Percentiles rank a stretch among this genome's conserved stretches.
Conservation (phyloP, 2,888 invertebrate species). For the Lordiphosa andalusiaca region DNA sequence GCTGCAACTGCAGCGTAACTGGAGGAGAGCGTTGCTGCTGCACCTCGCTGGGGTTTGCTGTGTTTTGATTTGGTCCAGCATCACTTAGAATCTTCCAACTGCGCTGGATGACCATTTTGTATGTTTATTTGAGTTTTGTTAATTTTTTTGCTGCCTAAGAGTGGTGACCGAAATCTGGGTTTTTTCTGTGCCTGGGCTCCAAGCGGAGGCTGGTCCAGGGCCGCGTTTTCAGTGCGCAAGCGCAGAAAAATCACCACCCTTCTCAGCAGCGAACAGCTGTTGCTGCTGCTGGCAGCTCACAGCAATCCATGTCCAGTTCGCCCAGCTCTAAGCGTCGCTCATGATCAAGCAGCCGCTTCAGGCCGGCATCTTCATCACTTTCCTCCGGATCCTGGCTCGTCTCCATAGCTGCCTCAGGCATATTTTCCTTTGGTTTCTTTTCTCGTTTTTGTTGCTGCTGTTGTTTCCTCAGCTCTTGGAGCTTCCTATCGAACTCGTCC, state of each 20-base stretch:
- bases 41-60: conserved; percentile 16
- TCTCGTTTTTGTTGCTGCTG: conserved; percentile 15
- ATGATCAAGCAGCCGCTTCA: conserved; percentile 50
- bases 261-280: conserved; percentile 16
- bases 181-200: conserved; percentile 29
- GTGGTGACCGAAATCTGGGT: conserved; percentile 7
- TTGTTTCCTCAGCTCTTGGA: conserved; percentile 47
- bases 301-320: conserved; percentile 59
- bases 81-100: conserved; percentile 79
- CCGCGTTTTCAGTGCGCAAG: conserved; percentile 27
- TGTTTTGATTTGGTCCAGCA: conserved; percentile 46
- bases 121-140: background rate
- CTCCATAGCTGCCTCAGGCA: conserved; percentile 5
- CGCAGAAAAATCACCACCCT: conserved; percentile 32
- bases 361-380: conserved; percentile 46
- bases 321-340: conserved; percentile 62
- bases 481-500: conserved; percentile 80
- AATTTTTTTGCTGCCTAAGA: conserved; percentile 1
- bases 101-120: conserved; percentile 79
- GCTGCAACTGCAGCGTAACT: conserved; percentile 49
- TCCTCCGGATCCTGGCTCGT: conserved; percentile 23
- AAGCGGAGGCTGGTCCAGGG: conserved; percentile 39
- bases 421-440: background rate
- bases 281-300: conserved; percentile 10
- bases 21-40: conserved; percentile 66